Evolutionary conservation across 2,113 vertebrate species (phyloP).

Genomic region (Thomomys bottae): DNA sequence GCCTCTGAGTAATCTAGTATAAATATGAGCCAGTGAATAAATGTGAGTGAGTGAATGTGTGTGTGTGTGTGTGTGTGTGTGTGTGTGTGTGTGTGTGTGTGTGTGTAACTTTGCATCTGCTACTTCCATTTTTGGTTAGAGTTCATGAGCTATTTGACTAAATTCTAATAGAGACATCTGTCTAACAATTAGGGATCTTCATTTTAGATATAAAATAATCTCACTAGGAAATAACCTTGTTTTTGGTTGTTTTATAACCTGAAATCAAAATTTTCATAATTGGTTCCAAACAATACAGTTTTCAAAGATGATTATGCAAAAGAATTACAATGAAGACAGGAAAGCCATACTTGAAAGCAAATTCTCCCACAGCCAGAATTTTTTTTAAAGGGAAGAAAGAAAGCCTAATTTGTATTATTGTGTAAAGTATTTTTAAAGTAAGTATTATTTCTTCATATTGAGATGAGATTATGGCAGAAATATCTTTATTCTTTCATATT

Average conservation of each 20-base stretch:
- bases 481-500: neutral
- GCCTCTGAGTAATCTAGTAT: constrained; percentile 39
- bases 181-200: constrained; percentile 66
- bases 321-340: constrained; percentile 72
- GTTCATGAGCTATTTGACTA: constrained; percentile 49
- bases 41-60: neutral
- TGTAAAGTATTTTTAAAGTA: neutral
- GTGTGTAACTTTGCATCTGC: neutral
- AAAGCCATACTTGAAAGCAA: constrained; percentile 76
- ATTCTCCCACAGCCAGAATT: constrained; percentile 69
- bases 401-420: neutral
- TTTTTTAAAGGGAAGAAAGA: constrained; percentile 16
- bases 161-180: constrained; percentile 64
- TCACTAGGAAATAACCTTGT: constrained; percentile 73
- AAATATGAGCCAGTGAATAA: constrained; percentile 18
- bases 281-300: constrained; percentile 75
- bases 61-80: neutral
- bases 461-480: neutral
- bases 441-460: neutral
- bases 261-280: constrained; percentile 81
- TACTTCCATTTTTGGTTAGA: constrained; percentile 41
- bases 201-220: constrained; percentile 67
- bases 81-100: neutral
- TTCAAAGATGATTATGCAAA: constrained; percentile 82
- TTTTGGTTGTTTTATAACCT: constrained; percentile 74